Evolutionary conservation across 1,140 invertebrate genomes (phyloP), one percentile per base, ranked within the genome.

Genomic region (Harlomillsia oculata): DNA sequence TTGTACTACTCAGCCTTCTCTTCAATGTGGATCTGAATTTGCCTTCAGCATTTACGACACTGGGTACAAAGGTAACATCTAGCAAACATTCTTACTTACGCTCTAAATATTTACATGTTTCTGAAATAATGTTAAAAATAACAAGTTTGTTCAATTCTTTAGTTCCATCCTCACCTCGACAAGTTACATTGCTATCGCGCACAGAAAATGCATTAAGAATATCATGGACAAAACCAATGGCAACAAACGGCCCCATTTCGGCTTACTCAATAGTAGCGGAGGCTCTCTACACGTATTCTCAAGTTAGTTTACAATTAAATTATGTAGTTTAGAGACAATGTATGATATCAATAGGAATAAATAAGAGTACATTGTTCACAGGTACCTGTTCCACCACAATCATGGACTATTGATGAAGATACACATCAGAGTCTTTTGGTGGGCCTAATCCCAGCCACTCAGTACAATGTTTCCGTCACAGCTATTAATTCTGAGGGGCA

Each of bases 361-460:
- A 52, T 52, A 21, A 30, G 74, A 29, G 57, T 66, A n/a, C 64
- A 68, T 23, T 40, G 14, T 16, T 44, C 40, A 49, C 30, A 53
- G 41, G 32, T 39, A 25, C 34, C 49, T 20, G 14, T 62, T 4
- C 43, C 29, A 34, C 21, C 18, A 13, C 56, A 37, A 70, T 73
- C 53, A 67, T 69, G 53, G 71, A 72, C 66, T 66, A 72, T 4
- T 69, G 71, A 72, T 14, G 76, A 73, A 49, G 60, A 45, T 25
- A 69, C 75, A 0, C 70, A 71, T 21, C 68, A 48, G 49, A 71
- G 71, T 20, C 62, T 67, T 39, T 63, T 86, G 1, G 73, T 75
- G 45, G 80, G 79, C 58, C 69, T 89, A 3, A 77, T 82, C 49
- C 82, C 84, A 1, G 84, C 82, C 6, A 84, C 83, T 1, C 70